These are phyloP conservation scores for Pygocentrus nattereri DNA, from an alignment of 2,797 vertebrate genomes.

Conservation along the genomic window DNA sequence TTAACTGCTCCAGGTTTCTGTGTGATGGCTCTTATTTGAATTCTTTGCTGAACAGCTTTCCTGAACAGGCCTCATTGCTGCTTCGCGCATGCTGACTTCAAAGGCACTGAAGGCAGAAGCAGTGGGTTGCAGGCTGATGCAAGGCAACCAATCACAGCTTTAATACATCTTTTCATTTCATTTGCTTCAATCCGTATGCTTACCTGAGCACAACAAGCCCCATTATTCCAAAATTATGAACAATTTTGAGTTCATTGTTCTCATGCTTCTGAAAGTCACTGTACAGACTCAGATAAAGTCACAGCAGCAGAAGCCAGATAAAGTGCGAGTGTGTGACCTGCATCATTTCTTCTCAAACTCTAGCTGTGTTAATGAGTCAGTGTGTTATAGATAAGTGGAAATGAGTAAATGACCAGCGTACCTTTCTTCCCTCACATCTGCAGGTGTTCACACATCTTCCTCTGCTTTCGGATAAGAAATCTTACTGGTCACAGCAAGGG, in stretches of 20 bases:
- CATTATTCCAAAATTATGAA: neutral
- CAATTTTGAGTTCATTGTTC: neutral
- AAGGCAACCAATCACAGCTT: neutral
- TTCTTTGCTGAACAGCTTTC: neutral
- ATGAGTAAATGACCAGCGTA: conserved; percentile 27
- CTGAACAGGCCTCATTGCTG: too few relatives aligned
- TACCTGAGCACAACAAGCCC: neutral
- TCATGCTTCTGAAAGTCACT: neutral
- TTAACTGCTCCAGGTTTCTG: neutral
- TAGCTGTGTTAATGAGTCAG: conserved; percentile 18
- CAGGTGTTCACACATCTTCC: neutral
- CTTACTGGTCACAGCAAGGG: conserved; percentile 2
- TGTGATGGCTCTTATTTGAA: neutral
- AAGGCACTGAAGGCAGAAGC: neutral
- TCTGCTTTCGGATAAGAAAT: conserved; percentile 3
- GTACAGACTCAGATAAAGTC: neutral
- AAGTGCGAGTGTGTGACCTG: neutral
- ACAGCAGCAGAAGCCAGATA: neutral
- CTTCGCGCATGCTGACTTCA: neutral
- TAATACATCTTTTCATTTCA: neutral
- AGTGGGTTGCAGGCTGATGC: neutral
- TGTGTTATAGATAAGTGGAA: conserved; percentile 5
- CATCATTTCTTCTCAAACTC: too few relatives aligned
- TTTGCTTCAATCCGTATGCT: neutral
- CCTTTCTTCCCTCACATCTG: conserved; percentile 8